Conservation (phyloP, 1,140 invertebrate species). For the Drosophila erecta region DNA sequence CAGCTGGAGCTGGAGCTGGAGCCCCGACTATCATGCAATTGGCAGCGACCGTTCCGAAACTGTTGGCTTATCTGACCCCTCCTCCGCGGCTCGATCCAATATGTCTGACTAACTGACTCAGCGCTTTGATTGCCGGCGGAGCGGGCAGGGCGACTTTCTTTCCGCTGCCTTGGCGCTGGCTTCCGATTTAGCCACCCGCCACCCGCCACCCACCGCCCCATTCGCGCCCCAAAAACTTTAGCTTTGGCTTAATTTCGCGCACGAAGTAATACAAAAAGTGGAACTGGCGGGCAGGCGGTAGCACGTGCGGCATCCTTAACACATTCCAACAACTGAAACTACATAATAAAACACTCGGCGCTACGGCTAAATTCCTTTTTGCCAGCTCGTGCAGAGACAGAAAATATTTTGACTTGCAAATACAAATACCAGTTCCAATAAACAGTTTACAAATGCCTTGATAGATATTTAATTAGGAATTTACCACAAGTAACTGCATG, state of each 20-base stretch:
- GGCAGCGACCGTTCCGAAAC: constrained; percentile 13
- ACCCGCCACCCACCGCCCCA: too few relatives aligned
- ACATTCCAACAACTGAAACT: constrained; percentile 71
- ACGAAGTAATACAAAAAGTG: constrained; percentile 59
- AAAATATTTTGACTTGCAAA: background rate
- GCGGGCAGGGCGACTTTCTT: constrained; percentile 67
- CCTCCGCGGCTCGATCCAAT: constrained; percentile 55
- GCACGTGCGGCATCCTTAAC: constrained; percentile 60
- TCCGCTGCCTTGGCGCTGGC: constrained; percentile 63
- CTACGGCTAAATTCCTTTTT: constrained; percentile 76
- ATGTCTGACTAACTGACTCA: constrained; percentile 82
- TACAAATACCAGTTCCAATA: too few relatives aligned
- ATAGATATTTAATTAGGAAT: too few relatives aligned
- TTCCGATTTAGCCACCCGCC: constrained; percentile 46
- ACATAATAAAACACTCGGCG: constrained; percentile 80
- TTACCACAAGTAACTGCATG: too few relatives aligned
- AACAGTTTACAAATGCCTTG: too few relatives aligned
- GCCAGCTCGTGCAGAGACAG: constrained; percentile 14
- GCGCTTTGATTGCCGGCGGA: constrained; percentile 74
- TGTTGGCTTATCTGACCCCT: constrained; percentile 47
- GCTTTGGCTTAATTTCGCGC: constrained; percentile 81
- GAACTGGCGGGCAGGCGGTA: constrained; percentile 5
- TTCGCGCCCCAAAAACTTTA: constrained; percentile 47
- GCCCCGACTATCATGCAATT: constrained; percentile 67
- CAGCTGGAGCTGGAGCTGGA: constrained; percentile 1